A percentile compares a stretch with the other conserved stretches of the same genome.
phyloP scores from a whole-genome alignment of 2,113 vertebrate species.

The Chaetura pelagica region DNA sequence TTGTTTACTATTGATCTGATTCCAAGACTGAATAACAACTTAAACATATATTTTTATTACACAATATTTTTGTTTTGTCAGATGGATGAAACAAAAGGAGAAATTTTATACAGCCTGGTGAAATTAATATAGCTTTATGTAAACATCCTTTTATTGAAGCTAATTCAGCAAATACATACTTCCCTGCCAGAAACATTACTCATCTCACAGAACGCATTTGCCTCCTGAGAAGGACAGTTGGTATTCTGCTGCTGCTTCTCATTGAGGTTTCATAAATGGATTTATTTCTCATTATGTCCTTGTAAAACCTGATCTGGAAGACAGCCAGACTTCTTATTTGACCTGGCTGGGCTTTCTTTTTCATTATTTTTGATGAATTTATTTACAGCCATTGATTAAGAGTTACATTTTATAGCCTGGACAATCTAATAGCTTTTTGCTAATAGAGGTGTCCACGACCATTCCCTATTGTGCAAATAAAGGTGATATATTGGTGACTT shows the following conservation, averaged over 20 bases:
- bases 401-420: not conserved
- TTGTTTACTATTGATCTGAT: not conserved
- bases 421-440: not conserved
- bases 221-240: not conserved
- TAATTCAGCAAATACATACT: not conserved
- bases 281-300: not conserved
- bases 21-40: not conserved
- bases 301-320: not conserved
- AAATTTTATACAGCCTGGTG: not conserved
- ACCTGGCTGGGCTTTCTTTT: not conserved
- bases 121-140: constrained; percentile 1
- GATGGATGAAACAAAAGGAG: not conserved
- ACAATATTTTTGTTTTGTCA: not conserved
- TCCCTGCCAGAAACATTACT: not conserved
- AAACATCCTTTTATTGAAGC: not conserved
- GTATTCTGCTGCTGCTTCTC: not conserved
- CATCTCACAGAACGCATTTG: not conserved
- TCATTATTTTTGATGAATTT: not conserved
- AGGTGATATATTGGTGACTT: not conserved
- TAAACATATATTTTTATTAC: not conserved
- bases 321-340: not conserved
- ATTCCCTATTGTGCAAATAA: not conserved
- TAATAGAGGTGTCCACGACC: not conserved
- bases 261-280: not conserved
- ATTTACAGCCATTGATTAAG: not conserved